Conservation (phyloP, 2,888 invertebrate species). For the Meganola albula region DNA sequence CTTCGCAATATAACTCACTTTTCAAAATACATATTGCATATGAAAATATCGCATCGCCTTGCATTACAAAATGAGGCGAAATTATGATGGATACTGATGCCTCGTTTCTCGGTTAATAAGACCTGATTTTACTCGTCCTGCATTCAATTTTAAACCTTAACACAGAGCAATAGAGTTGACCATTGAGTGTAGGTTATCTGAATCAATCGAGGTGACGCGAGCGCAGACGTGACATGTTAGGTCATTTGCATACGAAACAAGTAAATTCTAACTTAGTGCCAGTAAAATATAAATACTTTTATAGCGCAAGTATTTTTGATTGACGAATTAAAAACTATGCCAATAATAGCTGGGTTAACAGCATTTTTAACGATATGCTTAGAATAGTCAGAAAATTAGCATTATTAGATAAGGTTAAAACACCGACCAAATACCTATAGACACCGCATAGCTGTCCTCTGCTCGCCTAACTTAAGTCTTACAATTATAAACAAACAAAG, state of each 20-base stretch:
- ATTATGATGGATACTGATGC: conserved; percentile 75
- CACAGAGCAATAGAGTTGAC: conserved; percentile 20
- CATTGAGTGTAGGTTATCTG: conserved; percentile 20
- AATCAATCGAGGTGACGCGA: conserved; percentile 45
- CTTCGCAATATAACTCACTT: conserved; percentile 24
- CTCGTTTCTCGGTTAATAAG: conserved; percentile 68
- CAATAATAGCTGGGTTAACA: conserved; percentile 17
- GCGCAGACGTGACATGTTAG: conserved; percentile 33
- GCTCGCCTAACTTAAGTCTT: too few relatives aligned
- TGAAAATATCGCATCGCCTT: conserved; percentile 60
- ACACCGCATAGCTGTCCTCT: too few relatives aligned
- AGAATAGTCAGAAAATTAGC: conserved; percentile 26
- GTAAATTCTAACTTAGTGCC: background rate
- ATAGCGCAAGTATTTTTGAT: conserved; percentile 18
- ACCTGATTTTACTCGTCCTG: conserved; percentile 42
- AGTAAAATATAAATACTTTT: conserved; percentile 4
- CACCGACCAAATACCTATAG: too few relatives aligned
- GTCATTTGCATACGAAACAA: conserved; percentile 24
- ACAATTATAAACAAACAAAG: too few relatives aligned
- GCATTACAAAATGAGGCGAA: conserved; percentile 72
- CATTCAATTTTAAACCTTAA: conserved; percentile 32
- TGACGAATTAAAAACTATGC: conserved; percentile 21
- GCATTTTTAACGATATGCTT: conserved; percentile 7
- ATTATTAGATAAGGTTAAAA: too few relatives aligned
- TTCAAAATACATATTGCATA: conserved; percentile 38